Base-by-base conservation (phyloP, 2,888 invertebrate genomes). In the Diloba caeruleocephala region DNA sequence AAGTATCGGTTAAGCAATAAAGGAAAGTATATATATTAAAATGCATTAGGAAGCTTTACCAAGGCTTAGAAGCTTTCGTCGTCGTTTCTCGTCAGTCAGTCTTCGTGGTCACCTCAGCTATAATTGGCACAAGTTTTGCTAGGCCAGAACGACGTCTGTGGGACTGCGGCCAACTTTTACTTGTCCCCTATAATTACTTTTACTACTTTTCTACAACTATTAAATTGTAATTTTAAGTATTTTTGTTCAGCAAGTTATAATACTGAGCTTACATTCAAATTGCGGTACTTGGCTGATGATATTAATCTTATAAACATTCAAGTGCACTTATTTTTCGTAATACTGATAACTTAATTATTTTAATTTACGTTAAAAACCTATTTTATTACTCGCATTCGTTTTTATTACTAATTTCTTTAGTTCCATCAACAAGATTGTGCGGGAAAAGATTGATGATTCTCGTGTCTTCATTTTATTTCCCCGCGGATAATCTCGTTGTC, bases 401-500 rank as follows among this genome's bases (percentile, higher is more conserved):
- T 60, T 76, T 74, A 81, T 79, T 69, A 77, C 60, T 73, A 68
- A 79, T 81, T 81, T 72, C 58, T 68, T 74, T 73, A 68, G 62
- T 67, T 66, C 68, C 73, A 76, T 79, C 78, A 74, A 74, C 75
- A 78, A 79, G 79, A 80, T 82, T 81, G 80, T 79, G 71, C 62
- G 62, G 67, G 69, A 64, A 71, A 81, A 89, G 90, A 91, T 90
- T 90, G 89, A 91, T 91, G 89, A 85, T 84, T 81, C 85, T 84
- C 86, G 73, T 89, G 89, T 88, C 88, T 87, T 80, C 87, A 84
- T 89, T 90, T 90, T 91, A 90, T 90, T 89, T 90, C 85, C 85
- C 86, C 85, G 80, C 85, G 86, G 89, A 90, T 91, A 91, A 92
- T 91, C 92, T 90, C 88, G 89, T 89, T 89, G 91, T 91, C 90